These are phyloP conservation scores for Cheilosia vulpina DNA, from an alignment of 2,888 invertebrate genomes.

Conservation along the genomic window DNA sequence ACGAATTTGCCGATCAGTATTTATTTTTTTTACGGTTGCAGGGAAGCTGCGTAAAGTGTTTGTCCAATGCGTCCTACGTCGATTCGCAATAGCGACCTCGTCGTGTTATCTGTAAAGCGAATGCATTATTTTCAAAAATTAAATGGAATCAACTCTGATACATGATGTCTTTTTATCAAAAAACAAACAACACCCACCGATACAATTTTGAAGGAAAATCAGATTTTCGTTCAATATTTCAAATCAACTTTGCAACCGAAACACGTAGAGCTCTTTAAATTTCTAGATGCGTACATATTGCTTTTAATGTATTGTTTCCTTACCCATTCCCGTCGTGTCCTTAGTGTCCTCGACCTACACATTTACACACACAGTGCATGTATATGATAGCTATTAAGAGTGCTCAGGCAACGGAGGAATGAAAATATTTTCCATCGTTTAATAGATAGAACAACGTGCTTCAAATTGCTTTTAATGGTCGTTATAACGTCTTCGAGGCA, in stretches of 20 bases:
- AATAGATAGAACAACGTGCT: conserved; percentile 78
- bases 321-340: conserved; percentile 42
- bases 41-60: no score
- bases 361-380: not conserved
- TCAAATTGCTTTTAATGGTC: conserved; percentile 77
- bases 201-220: no score
- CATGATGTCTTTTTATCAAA: no score
- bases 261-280: conserved; percentile 72
- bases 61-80: no score
- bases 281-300: conserved; percentile 73
- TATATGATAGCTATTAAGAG: conserved; percentile 31
- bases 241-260: conserved; percentile 52
- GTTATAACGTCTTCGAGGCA: conserved; percentile 76
- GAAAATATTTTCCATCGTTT: conserved; percentile 71
- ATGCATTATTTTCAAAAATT: no score
- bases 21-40: no score
- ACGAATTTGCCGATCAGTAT: no score
- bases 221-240: not conserved
- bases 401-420: conserved; percentile 47
- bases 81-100: no score
- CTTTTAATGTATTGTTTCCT: conserved; percentile 67
- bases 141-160: no score
- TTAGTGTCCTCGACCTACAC: conserved; percentile 34
- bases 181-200: no score
- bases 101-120: no score